A percentile compares a stretch with the other conserved stretches of the same genome.
Conservation (phyloP, 2,113 vertebrate genomes). For the Arvicanthis niloticus region DNA sequence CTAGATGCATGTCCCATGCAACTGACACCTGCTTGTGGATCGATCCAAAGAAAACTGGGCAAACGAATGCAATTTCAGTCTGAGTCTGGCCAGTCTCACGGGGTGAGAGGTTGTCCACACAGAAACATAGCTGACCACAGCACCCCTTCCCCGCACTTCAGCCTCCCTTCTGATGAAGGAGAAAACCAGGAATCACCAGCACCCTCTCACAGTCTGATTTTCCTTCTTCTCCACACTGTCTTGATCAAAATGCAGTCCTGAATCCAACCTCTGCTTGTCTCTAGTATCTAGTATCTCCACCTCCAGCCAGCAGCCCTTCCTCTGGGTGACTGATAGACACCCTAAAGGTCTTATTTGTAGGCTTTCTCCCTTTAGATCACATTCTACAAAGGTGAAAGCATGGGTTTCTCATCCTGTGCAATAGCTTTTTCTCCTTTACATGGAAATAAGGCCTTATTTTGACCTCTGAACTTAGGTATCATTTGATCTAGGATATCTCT, state of each 20-base stretch:
- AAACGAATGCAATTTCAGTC: background rate
- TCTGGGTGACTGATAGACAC: background rate
- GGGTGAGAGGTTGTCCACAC: background rate
- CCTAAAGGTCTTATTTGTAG: background rate
- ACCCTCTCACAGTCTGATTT: background rate
- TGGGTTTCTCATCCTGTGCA: background rate
- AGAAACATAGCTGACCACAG: background rate
- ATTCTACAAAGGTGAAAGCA: background rate
- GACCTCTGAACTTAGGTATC: background rate
- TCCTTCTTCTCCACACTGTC: background rate
- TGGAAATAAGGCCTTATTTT: background rate
- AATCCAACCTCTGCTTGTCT: background rate
- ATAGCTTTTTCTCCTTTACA: background rate
- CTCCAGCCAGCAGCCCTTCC: accelerated
- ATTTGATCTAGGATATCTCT: background rate
- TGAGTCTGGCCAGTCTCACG: background rate
- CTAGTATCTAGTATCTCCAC: too few relatives aligned
- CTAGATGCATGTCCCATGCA: too few relatives aligned
- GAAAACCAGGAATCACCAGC: background rate
- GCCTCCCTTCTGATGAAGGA: background rate
- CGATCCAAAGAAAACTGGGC: background rate
- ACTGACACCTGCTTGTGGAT: background rate
- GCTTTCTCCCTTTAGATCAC: background rate
- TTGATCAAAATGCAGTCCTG: background rate
- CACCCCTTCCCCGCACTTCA: too few relatives aligned